Conservation (phyloP, 2,797 vertebrate species). For the Limnodromus scolopaceus region DNA sequence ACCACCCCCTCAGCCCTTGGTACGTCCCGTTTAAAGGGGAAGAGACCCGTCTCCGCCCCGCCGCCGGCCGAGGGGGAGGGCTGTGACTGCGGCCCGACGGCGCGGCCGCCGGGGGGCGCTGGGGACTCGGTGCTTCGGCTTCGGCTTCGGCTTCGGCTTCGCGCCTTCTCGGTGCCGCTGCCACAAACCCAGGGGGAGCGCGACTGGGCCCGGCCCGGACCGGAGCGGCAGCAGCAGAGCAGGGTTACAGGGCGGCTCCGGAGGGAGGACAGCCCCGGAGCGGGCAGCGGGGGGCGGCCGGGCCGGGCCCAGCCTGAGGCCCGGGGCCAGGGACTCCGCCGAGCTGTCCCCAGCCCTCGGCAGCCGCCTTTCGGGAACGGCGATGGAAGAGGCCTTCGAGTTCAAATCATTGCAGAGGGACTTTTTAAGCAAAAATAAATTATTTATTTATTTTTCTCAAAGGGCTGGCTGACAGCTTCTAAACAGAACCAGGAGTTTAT, state of each 20-base stretch:
- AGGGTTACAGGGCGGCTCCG: accelerated
- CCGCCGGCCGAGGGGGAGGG: accelerated
- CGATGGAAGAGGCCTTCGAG: not conserved
- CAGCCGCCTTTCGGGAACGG: not conserved
- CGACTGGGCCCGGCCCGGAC: not conserved
- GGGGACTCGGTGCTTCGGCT: not conserved
- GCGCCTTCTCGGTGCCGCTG: not conserved
- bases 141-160: too few relatives aligned
- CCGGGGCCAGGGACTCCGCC: too few relatives aligned
- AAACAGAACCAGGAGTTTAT: not conserved
- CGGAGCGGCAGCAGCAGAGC: not conserved
- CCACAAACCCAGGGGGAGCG: accelerated
- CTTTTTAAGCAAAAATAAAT: not conserved
- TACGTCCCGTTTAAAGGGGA: not conserved
- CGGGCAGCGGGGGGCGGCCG: accelerated
- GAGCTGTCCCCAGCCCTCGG: not conserved
- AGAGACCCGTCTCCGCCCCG: not conserved
- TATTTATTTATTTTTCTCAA: not conserved
- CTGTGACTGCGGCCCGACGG: accelerated
- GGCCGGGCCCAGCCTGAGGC: not conserved
- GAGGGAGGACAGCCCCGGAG: too few relatives aligned
- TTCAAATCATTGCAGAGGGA: not conserved
- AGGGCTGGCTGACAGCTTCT: not conserved
- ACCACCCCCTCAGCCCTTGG: not conserved
- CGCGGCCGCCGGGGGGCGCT: not conserved